phyloP scores from a whole-genome alignment of 2,113 vertebrate genomes.

The Struthio camelus region DNA sequence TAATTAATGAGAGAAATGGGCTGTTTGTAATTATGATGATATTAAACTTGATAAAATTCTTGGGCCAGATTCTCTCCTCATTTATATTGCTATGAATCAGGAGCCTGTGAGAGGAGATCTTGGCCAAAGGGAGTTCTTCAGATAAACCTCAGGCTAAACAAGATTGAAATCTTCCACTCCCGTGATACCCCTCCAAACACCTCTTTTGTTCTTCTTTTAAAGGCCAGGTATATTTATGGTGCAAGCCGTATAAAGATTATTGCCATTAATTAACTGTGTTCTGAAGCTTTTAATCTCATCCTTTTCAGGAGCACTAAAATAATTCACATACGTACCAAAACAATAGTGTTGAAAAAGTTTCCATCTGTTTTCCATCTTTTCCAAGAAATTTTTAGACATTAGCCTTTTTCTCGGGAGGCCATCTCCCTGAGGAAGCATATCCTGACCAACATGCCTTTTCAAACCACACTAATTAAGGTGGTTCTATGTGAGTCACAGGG shows the following conservation, averaged over 20 bases:
- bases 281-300: constrained; percentile 35
- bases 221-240: constrained; percentile 50
- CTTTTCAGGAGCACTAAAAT: background rate
- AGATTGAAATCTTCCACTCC: constrained; percentile 49
- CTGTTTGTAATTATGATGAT: constrained; percentile 34
- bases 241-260: constrained; percentile 24
- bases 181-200: constrained; percentile 26
- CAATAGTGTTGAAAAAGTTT: background rate
- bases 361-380: constrained; percentile 14
- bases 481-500: constrained; percentile 56
- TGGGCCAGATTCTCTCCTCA: background rate
- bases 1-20: constrained; percentile 28
- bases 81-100: constrained; percentile 30
- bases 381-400: background rate
- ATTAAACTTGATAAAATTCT: constrained; percentile 60
- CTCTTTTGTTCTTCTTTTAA: constrained; percentile 24
- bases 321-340: background rate
- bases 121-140: constrained; percentile 15
- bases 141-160: constrained; percentile 58
- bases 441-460: constrained; percentile 12
- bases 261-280: constrained; percentile 20
- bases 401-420: constrained; percentile 38
- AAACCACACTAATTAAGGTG: constrained; percentile 40
- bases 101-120: constrained; percentile 21
- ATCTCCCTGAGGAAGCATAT: background rate